Conservation (phyloP, 2,797 vertebrate genomes). For the Eupleurogrammus muticus region DNA sequence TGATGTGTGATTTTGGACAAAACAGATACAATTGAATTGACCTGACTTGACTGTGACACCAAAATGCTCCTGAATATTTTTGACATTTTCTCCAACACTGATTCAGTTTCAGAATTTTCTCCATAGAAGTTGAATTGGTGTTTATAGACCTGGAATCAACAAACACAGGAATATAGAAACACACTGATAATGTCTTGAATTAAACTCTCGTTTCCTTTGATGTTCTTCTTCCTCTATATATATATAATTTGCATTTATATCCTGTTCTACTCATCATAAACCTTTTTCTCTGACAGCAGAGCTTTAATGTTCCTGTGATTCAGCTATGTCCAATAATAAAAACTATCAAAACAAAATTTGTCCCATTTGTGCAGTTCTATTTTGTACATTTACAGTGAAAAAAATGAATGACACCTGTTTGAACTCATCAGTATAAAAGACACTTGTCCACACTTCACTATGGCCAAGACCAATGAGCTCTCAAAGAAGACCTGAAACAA, state of each 20-base stretch:
- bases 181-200: slow-evolving; percentile 6
- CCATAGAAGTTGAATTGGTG: neutral
- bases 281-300: slow-evolving; percentile 31
- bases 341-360: slow-evolving; percentile 28
- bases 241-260: slow-evolving; percentile 36
- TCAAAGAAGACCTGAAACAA: no score
- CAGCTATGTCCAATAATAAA: slow-evolving; percentile 64
- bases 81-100: slow-evolving; percentile 2
- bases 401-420: no score
- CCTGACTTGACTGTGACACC: no score
- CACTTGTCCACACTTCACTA: no score
- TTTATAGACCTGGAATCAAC: slow-evolving; percentile 60
- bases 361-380: slow-evolving; percentile 21
- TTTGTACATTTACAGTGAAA: neutral
- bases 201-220: neutral
- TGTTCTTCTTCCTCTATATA: slow-evolving; percentile 16
- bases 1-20: no score
- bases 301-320: slow-evolving; percentile 51
- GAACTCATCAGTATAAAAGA: no score
- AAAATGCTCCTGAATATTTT: slow-evolving; percentile 22
- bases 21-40: no score
- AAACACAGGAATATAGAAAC: slow-evolving; percentile 39
- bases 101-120: neutral
- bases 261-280: slow-evolving; percentile 25
- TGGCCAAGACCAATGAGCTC: no score